Evolutionary conservation across 2,888 invertebrate species (phyloP), one percentile per base, ranked within the genome.

Genomic region (Eurois occulta): DNA sequence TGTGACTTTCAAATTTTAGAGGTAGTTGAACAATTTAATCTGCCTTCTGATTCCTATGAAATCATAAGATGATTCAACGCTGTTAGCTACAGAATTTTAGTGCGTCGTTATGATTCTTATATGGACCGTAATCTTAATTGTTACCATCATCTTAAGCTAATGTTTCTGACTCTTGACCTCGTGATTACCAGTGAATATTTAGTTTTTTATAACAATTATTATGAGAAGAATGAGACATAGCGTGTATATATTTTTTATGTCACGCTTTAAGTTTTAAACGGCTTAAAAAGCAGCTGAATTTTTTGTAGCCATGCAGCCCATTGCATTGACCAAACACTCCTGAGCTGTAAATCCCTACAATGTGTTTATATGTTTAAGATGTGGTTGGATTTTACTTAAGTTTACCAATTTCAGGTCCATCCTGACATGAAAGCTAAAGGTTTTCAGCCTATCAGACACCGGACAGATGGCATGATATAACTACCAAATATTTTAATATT

Each of bases 71-170:
- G 75, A 73, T 79, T 87, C 72, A 78, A 83, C 75, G 81, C 70
- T 69, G 72, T 80, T 84, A 77, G 70, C 80, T 79, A 68, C 35
- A 46, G 46, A 60, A 79, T 72, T 80, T 78, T 81, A 87, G 75
- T 85, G 68, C 55, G 75, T 81, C 77, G 74, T 85, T 78, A 87
- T 72, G 77, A 68, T 78, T 83, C 62, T 78, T 85, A 86, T 78
- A 77, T 76, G 86, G 72, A 75, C 35, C 77, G 72, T 83, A 77
- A 85, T 83, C 72, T 85, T 81, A 79, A 85, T 83, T 71, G 85
- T 62, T 77, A 66, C 67, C 62, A 75, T 77, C 35, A 77, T 86
- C 58, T 71, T 7, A 74, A 69, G 52, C 75, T 78, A 75, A 81
- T 79, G 80, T 74, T 72, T 76, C 75, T 72, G 72, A 70, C 72